phyloP scores from a whole-genome alignment of 2,797 vertebrate species.

The Lacerta agilis region DNA sequence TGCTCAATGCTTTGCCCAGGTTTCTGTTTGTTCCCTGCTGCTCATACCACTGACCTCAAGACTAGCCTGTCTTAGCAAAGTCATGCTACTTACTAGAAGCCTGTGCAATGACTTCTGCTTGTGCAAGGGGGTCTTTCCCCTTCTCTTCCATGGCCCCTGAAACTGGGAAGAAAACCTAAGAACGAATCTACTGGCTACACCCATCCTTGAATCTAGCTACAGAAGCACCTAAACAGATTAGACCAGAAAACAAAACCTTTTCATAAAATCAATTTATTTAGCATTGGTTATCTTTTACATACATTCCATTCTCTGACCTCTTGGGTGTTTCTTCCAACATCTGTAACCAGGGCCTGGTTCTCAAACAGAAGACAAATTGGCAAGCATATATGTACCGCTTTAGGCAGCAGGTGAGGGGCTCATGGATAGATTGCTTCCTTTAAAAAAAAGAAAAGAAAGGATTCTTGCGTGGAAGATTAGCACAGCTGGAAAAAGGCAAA shows the following conservation, averaged over 20 bases:
- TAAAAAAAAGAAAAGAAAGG: neutral
- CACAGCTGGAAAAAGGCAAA: neutral
- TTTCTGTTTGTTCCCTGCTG: neutral
- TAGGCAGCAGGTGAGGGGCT: neutral
- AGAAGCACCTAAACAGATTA: neutral
- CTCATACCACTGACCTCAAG: neutral
- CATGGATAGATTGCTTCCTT: neutral
- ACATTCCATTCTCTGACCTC: neutral
- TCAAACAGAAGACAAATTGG: neutral
- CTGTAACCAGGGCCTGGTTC: neutral
- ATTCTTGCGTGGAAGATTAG: neutral
- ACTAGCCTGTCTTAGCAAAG: too few species aligned
- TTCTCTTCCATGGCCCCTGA: too few species aligned
- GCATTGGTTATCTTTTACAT: neutral
- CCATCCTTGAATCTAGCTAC: neutral
- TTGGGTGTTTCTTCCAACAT: neutral
- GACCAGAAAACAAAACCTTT: neutral
- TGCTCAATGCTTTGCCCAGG: neutral
- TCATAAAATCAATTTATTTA: slow-evolving; percentile 15
- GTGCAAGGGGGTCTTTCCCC: too few species aligned
- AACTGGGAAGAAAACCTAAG: too few species aligned
- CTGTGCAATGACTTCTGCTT: too few species aligned
- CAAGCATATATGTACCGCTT: neutral
- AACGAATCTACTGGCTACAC: too few species aligned
- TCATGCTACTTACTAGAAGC: too few species aligned